A percentile compares a stretch with the other conserved stretches of the same genome.
These are phyloP conservation scores for Aphidius colemani DNA, from an alignment of 2,888 invertebrate species.

Conservation along the genomic window DNA sequence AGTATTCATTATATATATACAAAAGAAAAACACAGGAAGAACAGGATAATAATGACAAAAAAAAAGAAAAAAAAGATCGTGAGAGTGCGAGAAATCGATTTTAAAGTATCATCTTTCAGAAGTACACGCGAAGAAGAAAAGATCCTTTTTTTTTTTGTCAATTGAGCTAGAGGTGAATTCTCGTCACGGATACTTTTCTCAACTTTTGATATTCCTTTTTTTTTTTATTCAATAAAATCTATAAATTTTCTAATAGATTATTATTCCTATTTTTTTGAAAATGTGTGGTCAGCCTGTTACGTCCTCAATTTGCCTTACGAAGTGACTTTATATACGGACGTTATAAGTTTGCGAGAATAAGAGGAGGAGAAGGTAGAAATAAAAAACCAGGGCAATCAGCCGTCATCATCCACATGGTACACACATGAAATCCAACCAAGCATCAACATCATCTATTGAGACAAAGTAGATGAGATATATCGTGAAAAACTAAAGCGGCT, in stretches of 20 bases:
- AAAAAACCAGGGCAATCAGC: conserved; percentile 7
- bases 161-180: background rate
- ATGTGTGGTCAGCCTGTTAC: no score
- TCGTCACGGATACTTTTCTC: no score
- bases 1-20: no score
- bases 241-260: no score
- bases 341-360: conserved; percentile 1
- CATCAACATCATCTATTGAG: background rate
- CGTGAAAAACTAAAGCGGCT: background rate
- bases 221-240: no score
- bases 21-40: no score
- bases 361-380: background rate
- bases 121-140: conserved; percentile 12
- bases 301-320: no score
- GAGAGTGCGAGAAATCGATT: conserved; percentile 18
- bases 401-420: conserved; percentile 32
- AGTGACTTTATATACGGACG: background rate
- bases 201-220: no score
- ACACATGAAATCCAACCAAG: conserved; percentile 36
- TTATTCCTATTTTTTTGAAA: no score
- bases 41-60: background rate
- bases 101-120: conserved; percentile 21
- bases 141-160: conserved; percentile 3
- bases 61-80: background rate
- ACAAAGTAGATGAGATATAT: no score